These are phyloP conservation scores for Mesorhabditis sp. DNA, from an alignment of 2,888 invertebrate genomes.

Conservation along the genomic window DNA sequence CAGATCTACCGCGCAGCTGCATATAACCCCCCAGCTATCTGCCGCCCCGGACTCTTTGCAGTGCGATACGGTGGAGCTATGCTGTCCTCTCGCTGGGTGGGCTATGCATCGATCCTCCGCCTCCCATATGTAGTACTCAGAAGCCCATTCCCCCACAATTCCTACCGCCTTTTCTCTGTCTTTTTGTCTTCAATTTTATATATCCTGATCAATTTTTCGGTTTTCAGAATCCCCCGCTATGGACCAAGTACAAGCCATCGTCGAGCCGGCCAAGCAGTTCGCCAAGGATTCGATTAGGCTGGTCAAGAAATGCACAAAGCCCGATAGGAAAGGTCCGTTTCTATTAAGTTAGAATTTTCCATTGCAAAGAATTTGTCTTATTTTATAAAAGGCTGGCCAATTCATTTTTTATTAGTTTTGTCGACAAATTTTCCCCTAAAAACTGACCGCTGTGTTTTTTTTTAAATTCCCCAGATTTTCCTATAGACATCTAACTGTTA, in stretches of 20 bases:
- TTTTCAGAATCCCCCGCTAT: conserved; percentile 63
- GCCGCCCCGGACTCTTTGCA: too few species aligned
- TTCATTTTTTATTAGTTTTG: background rate
- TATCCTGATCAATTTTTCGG: background rate
- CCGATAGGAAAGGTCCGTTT: conserved; percentile 85
- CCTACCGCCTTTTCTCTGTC: background rate
- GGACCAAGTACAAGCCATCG: conserved; percentile 92
- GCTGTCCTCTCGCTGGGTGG: too few species aligned
- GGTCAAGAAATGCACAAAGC: conserved; percentile 98
- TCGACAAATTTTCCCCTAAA: background rate
- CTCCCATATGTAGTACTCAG: too few species aligned
- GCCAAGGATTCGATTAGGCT: conserved; percentile 95
- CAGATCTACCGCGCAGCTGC: too few species aligned
- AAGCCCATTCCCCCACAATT: background rate
- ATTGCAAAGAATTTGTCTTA: background rate
- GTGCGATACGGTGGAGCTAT: too few species aligned
- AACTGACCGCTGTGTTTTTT: background rate
- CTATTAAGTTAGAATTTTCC: background rate
- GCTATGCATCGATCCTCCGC: too few species aligned
- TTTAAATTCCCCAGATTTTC: too few species aligned
- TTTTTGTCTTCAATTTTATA: conserved; percentile 6
- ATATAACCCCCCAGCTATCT: too few species aligned
- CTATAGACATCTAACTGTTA: too few species aligned
- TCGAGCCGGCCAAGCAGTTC: conserved; percentile 92
- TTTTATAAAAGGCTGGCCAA: background rate